phyloP scores from a whole-genome alignment of 2,113 vertebrate species.

The Triplophysa siluroides region DNA sequence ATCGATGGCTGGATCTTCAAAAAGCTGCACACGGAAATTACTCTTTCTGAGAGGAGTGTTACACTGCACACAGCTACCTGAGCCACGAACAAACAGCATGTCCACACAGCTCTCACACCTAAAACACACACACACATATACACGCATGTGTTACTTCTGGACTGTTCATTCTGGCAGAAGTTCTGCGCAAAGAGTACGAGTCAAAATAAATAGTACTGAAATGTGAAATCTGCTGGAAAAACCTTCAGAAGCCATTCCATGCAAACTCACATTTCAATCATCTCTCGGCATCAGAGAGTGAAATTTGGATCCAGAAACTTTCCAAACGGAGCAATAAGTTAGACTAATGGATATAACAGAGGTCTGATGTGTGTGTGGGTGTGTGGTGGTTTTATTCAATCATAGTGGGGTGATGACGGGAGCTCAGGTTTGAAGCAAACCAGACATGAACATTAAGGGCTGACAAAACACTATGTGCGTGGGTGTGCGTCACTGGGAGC shows the following conservation, averaged over 20 bases:
- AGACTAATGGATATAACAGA: constrained; percentile 42
- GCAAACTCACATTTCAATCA: constrained; percentile 34
- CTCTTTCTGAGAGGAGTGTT: constrained; percentile 91
- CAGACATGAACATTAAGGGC: constrained; percentile 6
- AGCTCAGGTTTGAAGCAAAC: constrained; percentile 39
- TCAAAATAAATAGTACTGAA: constrained; percentile 34
- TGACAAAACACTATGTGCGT: constrained; percentile 23
- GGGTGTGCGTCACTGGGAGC: constrained; percentile 6
- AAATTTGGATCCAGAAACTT: constrained; percentile 24
- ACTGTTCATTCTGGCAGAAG: constrained; percentile 22
- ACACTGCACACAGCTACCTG: constrained; percentile 93
- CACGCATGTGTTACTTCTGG: neutral
- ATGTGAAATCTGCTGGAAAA: constrained; percentile 36
- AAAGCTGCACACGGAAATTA: constrained; percentile 96
- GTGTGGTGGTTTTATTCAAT: constrained; percentile 32
- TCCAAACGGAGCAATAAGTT: constrained; percentile 32
- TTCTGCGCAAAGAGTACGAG: neutral
- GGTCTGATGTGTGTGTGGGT: constrained; percentile 29
- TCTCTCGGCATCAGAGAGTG: constrained; percentile 6
- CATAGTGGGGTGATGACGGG: constrained; percentile 30
- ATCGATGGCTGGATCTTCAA: constrained; percentile 93
- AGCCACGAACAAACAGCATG: constrained; percentile 94
- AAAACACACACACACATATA: constrained; percentile 6
- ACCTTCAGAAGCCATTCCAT: constrained; percentile 25
- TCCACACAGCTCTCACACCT: constrained; percentile 98